phyloP scores from a whole-genome alignment of 2,888 invertebrate genomes.

The Eugnorisma glareosa region DNA sequence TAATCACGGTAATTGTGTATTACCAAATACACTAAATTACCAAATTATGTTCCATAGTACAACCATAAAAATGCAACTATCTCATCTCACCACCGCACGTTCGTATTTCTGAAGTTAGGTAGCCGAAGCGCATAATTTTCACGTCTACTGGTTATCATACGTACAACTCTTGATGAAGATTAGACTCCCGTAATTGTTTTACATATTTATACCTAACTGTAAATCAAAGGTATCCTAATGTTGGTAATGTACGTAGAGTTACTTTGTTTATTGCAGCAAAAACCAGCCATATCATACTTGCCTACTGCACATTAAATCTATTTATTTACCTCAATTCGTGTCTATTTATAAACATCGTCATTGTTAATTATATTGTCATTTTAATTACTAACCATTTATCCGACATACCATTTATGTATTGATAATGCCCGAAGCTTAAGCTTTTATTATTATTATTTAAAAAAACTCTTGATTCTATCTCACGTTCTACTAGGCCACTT shows the following conservation, averaged over 20 bases:
- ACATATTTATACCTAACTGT: neutral
- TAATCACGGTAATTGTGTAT: neutral
- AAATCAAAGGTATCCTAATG: neutral
- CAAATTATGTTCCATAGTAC: neutral
- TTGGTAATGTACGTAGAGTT: neutral
- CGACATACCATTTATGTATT: neutral
- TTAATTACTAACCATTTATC: neutral
- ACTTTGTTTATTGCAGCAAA: neutral
- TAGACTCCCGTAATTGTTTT: neutral
- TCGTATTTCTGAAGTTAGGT: neutral
- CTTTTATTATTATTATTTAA: neutral
- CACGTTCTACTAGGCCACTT: neutral
- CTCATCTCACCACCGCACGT: neutral
- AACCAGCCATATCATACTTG: neutral
- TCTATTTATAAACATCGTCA: constrained; percentile 5
- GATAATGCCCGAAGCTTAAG: neutral
- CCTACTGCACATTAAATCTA: neutral
- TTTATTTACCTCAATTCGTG: neutral
- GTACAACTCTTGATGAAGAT: neutral
- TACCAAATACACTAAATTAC: neutral
- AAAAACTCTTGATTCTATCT: neutral
- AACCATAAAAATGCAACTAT: neutral
- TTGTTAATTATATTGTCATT: constrained; percentile 3
- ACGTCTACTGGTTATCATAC: neutral
- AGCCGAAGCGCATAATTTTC: neutral